Evolutionary conservation across 1,140 invertebrate species (phyloP).

Genomic region (Ooceraea biroi): DNA sequence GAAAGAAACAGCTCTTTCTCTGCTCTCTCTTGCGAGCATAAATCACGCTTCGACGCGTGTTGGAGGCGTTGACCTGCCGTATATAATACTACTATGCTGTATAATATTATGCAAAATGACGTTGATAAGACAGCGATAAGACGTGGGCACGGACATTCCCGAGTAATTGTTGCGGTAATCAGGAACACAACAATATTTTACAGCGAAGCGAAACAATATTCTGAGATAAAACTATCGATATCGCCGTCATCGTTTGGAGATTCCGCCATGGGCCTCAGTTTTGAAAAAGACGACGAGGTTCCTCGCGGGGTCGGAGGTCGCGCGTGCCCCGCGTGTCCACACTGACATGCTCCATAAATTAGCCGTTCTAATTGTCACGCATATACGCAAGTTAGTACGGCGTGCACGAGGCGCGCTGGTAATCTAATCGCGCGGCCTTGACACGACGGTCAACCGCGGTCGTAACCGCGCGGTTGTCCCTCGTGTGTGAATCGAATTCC

Average conservation of each 20-base stretch:
- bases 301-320: neutral
- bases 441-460: slow-evolving; percentile 39
- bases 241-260: neutral
- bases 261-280: neutral
- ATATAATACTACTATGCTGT: too few species aligned
- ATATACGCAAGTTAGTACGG: slow-evolving; percentile 15
- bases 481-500: slow-evolving; percentile 32
- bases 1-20: neutral
- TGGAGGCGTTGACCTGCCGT: neutral
- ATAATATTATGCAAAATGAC: too few species aligned
- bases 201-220: too few species aligned
- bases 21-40: neutral
- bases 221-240: neutral
- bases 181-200: too few species aligned
- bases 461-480: slow-evolving; percentile 42
- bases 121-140: too few species aligned
- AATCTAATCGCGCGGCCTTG: slow-evolving; percentile 65
- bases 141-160: neutral
- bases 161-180: neutral
- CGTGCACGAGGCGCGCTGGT: slow-evolving; percentile 11
- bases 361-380: slow-evolving; percentile 60
- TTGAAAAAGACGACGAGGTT: neutral
- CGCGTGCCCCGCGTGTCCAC: neutral
- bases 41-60: slow-evolving; percentile 5
- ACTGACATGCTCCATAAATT: slow-evolving; percentile 25